Evolutionary conservation across 2,113 vertebrate species (phyloP), one percentile per base, ranked within the genome.

Genomic region (Diadophis punctatus): DNA sequence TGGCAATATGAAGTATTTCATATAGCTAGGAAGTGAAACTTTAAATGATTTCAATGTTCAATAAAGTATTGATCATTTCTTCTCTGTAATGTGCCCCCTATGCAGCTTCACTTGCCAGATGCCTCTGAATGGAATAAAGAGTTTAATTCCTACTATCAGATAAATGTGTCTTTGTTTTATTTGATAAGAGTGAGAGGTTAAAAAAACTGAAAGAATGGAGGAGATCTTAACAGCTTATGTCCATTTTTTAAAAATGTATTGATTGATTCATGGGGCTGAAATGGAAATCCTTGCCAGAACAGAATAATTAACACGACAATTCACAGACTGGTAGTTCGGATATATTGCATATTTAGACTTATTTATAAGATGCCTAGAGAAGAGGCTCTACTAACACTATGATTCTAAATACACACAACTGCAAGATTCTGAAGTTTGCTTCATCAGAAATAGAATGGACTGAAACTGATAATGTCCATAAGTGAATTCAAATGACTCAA

Each of bases 51-150:
- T 97, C 97, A 98, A 93, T 97, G 97, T 97, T 97, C 94, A 96
- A 95, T 95, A 96, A 93, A 96, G 95, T 97, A 97, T 97, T 97
- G 96, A 97, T 97, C 97, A 98, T 96, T 98, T 97, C 97, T 98
- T 97, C 97, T 97, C 97, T 98, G 97, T 97, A 98, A 98, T 98
- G 98, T 99, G 98, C 98, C 98, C 98, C 98, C 97, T 97, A 98
- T 98, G 98, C 98, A 98, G 98, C 98, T 99, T 98, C 98, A 98
- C 98, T 98, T 99, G 98, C 98, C 98, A 99, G 98, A 98, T 99
- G 98, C 98, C 98, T 98, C 99, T 98, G 98, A 99, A 98, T 98
- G 97, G 98, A 99, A 98, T 98, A 98, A 98, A 98, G 96, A 97
- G 97, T 98, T 97, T 97, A 98, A 96, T 97, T 97, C 95, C 97